Base-by-base conservation (phyloP, 2,113 vertebrate species). In the Verasper variegatus region DNA sequence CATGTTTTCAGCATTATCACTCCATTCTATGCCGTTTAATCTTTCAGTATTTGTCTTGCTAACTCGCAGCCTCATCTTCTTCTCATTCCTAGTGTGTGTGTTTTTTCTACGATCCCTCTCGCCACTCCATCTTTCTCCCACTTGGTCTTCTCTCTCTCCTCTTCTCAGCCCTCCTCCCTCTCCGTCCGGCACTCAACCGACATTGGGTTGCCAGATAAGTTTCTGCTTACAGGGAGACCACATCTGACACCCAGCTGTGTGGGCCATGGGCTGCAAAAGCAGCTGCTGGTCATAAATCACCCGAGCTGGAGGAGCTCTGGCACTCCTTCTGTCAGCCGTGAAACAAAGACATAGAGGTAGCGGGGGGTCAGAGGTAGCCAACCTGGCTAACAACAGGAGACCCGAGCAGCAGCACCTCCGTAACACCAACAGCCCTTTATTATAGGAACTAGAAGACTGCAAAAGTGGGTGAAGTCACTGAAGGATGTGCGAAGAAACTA, bases 211-310 rank as follows among this genome's bases (percentile, higher is more conserved):
- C 92, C 87, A 91, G 90, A 92, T 93, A 91, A 77, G 89, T 92
- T 91, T 91, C 83, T 89, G 66, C 89, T 90, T 90, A 85, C 88
- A 89, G 78, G 84, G 84, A 86, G 91, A 89, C 89, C 91, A 93
- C 92, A 93, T 93, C 92, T 93, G 92, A 93, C 91, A 91, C 84
- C 92, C 92, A 93, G 92, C 92, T 93, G 92, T 88, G 91, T 72
- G 85, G 92, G 92, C 91, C 91, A 85, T 76, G 88, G 86, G 89
- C 91, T 88, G 80, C 83, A 78, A 76, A 62, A 89, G 90, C 92
- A 93, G 91, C 91, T 93, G 92, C 88, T 84, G 91, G 88, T 92
- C 92, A 93, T 93, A 93, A 93, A 93, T 93, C 92, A 93, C 89
- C 85, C 89, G 76, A 81, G 86, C 88, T 83, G 61, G 90, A 91